phyloP scores from a whole-genome alignment of 2,888 invertebrate genomes.

The Apotomis turbidana region DNA sequence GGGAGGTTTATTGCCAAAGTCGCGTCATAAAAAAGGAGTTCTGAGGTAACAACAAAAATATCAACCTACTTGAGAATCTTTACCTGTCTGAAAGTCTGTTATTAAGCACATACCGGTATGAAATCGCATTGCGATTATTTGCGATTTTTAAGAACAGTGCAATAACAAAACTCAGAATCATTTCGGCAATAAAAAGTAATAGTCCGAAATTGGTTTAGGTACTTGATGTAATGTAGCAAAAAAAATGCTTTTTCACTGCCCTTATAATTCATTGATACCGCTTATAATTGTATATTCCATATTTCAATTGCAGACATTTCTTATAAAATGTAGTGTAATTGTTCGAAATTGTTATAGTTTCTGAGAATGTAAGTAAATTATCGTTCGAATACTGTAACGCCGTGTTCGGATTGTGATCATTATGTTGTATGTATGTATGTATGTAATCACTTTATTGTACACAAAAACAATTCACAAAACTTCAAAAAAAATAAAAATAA shows the following conservation, averaged over 20 bases:
- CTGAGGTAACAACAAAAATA: too few relatives aligned
- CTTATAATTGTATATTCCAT: conserved; percentile 17
- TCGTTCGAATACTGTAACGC: background rate
- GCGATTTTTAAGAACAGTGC: background rate
- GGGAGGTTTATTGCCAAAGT: background rate
- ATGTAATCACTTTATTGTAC: too few relatives aligned
- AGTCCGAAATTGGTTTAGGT: background rate
- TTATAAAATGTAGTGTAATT: background rate
- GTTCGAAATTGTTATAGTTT: background rate
- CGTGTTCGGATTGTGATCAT: background rate
- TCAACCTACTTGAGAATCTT: too few relatives aligned
- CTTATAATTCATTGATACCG: conserved; percentile 17
- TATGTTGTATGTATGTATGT: too few relatives aligned
- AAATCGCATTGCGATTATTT: background rate
- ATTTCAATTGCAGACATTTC: conserved; percentile 1
- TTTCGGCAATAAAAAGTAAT: conserved; percentile 4
- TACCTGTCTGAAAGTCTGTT: too few relatives aligned
- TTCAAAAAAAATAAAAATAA: too few relatives aligned
- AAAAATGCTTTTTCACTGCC: conserved; percentile 7
- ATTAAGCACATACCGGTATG: background rate
- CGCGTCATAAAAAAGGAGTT: too few relatives aligned
- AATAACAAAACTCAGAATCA: background rate
- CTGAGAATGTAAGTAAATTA: background rate
- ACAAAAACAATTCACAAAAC: too few relatives aligned
- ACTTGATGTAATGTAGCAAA: background rate